phyloP scores from a whole-genome alignment of 2,797 vertebrate genomes.

The Bryconaethiops microstoma region DNA sequence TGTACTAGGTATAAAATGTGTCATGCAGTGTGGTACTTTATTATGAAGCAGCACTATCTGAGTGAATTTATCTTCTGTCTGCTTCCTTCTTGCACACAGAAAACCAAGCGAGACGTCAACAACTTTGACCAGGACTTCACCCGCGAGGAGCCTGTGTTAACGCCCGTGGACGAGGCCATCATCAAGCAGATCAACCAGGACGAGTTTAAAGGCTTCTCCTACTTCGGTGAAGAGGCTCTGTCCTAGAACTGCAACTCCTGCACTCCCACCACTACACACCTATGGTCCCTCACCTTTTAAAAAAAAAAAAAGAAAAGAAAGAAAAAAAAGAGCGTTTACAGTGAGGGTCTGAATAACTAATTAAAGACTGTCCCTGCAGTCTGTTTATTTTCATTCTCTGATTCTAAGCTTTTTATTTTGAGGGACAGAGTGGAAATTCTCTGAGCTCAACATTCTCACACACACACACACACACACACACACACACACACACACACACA shows the following conservation, averaged over 20 bases:
- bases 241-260: constrained; percentile 72
- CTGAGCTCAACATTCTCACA: constrained; percentile 27
- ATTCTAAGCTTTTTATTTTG: constrained; percentile 27
- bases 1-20: no score
- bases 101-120: constrained; percentile 99
- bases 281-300: constrained; percentile 8
- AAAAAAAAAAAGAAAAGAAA: constrained; percentile 28
- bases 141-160: constrained; percentile 92
- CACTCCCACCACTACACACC: constrained; percentile 14
- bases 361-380: constrained; percentile 26
- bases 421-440: constrained; percentile 29
- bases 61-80: constrained; percentile 2
- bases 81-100: constrained; percentile 73
- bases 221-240: constrained; percentile 88
- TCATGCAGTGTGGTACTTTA: neutral
- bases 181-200: constrained; percentile 98
- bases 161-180: constrained; percentile 89
- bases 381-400: constrained; percentile 9
- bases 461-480: constrained; percentile 10
- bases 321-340: constrained; percentile 32
- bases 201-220: constrained; percentile 97
- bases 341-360: constrained; percentile 12
- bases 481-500: constrained; percentile 21
- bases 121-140: constrained; percentile 99
- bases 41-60: neutral